Evolutionary conservation across 2,888 invertebrate species (phyloP), one percentile per base, ranked within the genome.

Genomic region (Cryptus armator): DNA sequence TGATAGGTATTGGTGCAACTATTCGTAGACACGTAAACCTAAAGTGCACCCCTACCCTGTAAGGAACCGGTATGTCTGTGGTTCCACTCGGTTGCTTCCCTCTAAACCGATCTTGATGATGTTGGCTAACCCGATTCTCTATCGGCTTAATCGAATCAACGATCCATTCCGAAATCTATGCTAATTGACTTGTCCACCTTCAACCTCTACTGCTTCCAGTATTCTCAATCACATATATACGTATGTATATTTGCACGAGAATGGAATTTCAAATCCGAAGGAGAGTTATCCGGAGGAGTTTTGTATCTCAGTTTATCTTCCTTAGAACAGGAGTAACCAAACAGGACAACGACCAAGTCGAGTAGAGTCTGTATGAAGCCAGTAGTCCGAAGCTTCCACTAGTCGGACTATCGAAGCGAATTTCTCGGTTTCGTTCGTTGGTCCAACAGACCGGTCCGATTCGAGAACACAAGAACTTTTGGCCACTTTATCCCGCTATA

Each of bases 101-200:
- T 59, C 44, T n/a, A 81, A 62, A 67, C 67, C 74, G 68, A 84
- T 76, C 62, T 75, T 76, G 78, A 84, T 78, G 79, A 75, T 51
- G 78, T 67, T 67, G 53, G 44, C 71, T 74, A 75, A 87, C 53
- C 79, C 77, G 79, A 78, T 83, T 81, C 75, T 67, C 68, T 53
- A 66, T 62, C 56, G 75, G 71, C 43, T 78, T 81, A 86, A 87
- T 87, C 83, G 70, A 86, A 78, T 84, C 80, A 84, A 81, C 74
- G 71, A 81, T 56, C 62, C 79, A 79, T 67, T 44, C 37, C 56
- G 67, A 81, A 84, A 86, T 77, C 51, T 70, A 56, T 76, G 72
- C 67, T 44, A 79, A 81, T 32, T 78, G 77, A 48, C 67, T 62
- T 76, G 64, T 71, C 48, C 53, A 51, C 66, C 59, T 72, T 32